Percentiles rank a stretch among this genome's conserved stretches.
Conservation (phyloP, 2,113 vertebrate genomes). For the Catharus bicknelli region DNA sequence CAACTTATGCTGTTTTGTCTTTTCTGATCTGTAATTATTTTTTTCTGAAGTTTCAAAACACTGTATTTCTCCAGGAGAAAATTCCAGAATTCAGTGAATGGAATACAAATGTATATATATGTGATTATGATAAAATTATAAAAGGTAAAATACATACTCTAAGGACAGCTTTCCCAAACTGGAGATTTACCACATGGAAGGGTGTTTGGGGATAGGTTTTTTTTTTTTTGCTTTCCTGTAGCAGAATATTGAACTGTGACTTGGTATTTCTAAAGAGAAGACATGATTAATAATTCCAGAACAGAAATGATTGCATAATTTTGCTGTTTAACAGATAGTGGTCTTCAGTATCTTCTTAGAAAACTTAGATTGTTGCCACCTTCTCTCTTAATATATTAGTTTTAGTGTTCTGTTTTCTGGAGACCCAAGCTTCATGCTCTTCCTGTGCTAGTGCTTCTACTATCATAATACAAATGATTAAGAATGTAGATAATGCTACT, state of each 20-base stretch:
- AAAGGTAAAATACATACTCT: not conserved
- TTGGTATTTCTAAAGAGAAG: not conserved
- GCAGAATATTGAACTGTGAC: not conserved
- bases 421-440: not conserved
- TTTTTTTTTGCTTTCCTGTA: not conserved
- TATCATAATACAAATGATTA: not conserved
- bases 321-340: not conserved
- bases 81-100: not conserved
- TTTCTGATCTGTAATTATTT: not conserved
- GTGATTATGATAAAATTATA: not conserved
- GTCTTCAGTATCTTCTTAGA: not conserved
- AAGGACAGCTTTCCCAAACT: not conserved
- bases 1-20: not conserved
- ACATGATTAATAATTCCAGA: not conserved
- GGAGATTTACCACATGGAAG: not conserved
- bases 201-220: not conserved
- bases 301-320: not conserved
- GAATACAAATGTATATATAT: not conserved
- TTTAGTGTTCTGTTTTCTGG: not conserved
- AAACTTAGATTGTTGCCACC: not conserved
- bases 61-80: not conserved
- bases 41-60: not conserved
- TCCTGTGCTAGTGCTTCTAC: not conserved
- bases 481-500: not conserved
- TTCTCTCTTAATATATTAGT: not conserved